These are phyloP conservation scores for Euborellia annulipes DNA, from an alignment of 1,140 invertebrate genomes.

Conservation along the genomic window DNA sequence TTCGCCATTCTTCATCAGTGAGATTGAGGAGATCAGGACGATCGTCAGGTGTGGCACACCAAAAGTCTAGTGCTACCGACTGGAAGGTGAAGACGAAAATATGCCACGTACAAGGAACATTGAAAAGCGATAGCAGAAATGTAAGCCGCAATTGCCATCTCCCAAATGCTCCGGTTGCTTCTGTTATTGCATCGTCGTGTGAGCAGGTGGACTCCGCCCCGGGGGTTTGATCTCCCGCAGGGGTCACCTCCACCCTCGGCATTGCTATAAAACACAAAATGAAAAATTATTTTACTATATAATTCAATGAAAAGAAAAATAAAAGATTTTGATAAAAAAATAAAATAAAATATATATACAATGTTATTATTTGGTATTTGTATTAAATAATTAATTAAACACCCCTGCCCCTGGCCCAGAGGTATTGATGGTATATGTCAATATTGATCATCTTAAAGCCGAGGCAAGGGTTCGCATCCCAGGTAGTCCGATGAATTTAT, in stretches of 20 bases:
- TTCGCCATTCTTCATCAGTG: conserved; percentile 37
- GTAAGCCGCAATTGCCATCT: conserved; percentile 27
- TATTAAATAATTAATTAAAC: too few relatives aligned
- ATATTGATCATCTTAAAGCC: too few relatives aligned
- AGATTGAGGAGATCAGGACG: conserved; percentile 25
- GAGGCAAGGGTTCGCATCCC: too few relatives aligned
- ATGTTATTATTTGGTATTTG: too few relatives aligned
- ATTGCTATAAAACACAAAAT: conserved; percentile 29
- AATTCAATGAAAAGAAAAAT: too few relatives aligned
- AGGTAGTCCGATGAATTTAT: too few relatives aligned
- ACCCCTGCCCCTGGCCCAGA: too few relatives aligned
- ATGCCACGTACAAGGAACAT: conserved; percentile 23
- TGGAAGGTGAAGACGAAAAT: conserved; percentile 52
- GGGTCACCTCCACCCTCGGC: conserved; percentile 60
- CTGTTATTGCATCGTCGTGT: conserved; percentile 4
- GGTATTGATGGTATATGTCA: too few relatives aligned
- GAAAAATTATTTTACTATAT: too few relatives aligned
- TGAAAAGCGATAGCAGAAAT: conserved; percentile 26
- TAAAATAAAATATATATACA: too few relatives aligned
- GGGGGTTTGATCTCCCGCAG: conserved; percentile 31
- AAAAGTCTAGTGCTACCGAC: conserved; percentile 37
- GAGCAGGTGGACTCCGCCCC: too few relatives aligned
- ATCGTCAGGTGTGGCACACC: conserved; percentile 36
- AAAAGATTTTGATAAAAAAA: too few relatives aligned
- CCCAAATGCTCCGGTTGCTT: conserved; percentile 27